Evolutionary conservation across 2,113 vertebrate species (phyloP).

Genomic region (Pituophis catenifer): DNA sequence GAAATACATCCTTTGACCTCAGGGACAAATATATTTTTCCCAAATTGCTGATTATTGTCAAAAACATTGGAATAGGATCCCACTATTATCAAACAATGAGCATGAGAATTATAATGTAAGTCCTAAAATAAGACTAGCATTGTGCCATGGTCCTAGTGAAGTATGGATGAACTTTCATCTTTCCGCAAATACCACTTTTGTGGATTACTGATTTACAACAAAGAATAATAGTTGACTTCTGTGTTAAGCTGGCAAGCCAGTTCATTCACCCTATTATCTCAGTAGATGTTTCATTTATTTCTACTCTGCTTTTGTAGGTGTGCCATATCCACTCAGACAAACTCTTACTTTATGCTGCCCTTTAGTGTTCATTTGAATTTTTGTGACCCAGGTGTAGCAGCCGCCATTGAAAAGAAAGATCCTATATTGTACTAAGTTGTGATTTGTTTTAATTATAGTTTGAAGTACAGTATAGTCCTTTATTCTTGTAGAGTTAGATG

Average conservation of each 20-base stretch:
- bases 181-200: not conserved
- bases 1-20: not conserved
- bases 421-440: not conserved
- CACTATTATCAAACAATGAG: not conserved
- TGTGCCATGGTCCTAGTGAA: not conserved
- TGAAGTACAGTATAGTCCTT: not conserved
- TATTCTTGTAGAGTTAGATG: not conserved
- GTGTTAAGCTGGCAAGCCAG: not conserved
- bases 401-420: not conserved
- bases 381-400: not conserved
- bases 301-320: not conserved
- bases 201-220: not conserved
- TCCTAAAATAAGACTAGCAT: not conserved
- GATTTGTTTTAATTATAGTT: not conserved
- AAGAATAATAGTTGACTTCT: not conserved
- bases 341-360: not conserved
- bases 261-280: not conserved
- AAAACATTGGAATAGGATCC: not conserved
- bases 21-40: not conserved
- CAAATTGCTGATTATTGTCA: not conserved
- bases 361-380: not conserved
- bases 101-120: not conserved
- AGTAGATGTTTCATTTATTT: not conserved
- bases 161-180: not conserved
- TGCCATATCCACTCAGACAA: not conserved